Evolutionary conservation across 2,797 vertebrate species (phyloP).

Genomic region (Microctenopoma lineatum): DNA sequence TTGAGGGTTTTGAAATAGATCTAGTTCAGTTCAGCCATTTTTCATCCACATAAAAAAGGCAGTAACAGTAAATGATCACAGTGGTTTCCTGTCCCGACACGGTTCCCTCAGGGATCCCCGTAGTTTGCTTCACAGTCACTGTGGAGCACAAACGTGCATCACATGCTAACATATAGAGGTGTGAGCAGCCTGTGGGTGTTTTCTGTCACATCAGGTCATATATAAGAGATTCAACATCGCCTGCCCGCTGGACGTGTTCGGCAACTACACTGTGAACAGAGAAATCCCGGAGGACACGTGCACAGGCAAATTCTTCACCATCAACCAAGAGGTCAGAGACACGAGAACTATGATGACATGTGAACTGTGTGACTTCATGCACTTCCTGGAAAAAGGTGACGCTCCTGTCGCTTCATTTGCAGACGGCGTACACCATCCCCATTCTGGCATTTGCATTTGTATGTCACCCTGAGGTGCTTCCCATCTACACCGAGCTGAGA

Average conservation of each 20-base stretch:
- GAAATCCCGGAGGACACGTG: slow-evolving; percentile 65
- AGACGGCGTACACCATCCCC: slow-evolving; percentile 95
- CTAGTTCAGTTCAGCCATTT: no score
- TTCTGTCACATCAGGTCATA: slow-evolving; percentile 86
- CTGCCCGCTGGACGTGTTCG: slow-evolving; percentile 79
- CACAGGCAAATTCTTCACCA: slow-evolving; percentile 73
- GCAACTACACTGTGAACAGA: slow-evolving; percentile 61
- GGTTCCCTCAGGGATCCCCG: no score
- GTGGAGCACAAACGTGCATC: no score
- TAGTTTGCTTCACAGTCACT: no score
- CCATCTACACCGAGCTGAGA: slow-evolving; percentile 94
- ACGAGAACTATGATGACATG: neutral
- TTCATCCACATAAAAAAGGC: no score
- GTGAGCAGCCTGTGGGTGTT: no score
- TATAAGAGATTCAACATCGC: slow-evolving; percentile 92
- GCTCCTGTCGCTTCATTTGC: slow-evolving; percentile 60
- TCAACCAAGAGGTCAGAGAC: slow-evolving; percentile 82
- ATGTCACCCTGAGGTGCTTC: slow-evolving; percentile 95
- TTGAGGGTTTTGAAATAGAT: no score
- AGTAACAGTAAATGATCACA: no score
- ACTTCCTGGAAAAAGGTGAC: slow-evolving; percentile 20
- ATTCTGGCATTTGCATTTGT: slow-evolving; percentile 96
- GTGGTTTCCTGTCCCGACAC: no score
- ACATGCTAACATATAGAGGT: no score
- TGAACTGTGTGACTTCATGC: slow-evolving; percentile 37